A percentile compares a stretch with the other conserved stretches of the same genome.
These are phyloP conservation scores for Trachythela sp. DNA, from an alignment of 64 coral and sea anemone species.

Conservation along the genomic window DNA sequence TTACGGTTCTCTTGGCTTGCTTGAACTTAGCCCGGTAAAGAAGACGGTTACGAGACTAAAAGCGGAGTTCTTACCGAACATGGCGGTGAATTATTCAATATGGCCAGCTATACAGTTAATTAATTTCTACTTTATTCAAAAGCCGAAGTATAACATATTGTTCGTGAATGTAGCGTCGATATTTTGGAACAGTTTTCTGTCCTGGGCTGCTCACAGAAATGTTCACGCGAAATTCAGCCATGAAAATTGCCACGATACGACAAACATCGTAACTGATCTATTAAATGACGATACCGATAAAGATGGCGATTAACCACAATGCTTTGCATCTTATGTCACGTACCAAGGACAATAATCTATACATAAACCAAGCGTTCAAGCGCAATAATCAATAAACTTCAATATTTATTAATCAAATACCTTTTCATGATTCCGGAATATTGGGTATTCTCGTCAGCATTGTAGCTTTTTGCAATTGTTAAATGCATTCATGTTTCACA, in stretches of 20 bases:
- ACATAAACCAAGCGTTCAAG: too few relatives aligned
- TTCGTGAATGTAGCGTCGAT: not conserved
- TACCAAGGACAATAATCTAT: too few relatives aligned
- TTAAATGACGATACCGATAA: not conserved
- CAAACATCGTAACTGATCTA: not conserved
- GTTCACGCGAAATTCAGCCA: not conserved
- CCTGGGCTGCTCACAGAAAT: not conserved
- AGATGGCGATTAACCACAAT: too few relatives aligned
- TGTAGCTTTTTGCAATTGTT: too few relatives aligned
- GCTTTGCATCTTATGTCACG: too few relatives aligned
- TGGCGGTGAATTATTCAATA: constrained; percentile 9
- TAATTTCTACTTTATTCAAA: not conserved
- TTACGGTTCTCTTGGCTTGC: not conserved
- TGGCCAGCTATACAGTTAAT: not conserved
- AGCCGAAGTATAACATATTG: constrained; percentile 2
- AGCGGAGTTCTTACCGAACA: not conserved
- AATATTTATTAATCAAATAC: too few relatives aligned
- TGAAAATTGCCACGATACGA: not conserved
- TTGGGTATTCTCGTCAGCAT: too few relatives aligned
- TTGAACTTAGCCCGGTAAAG: not conserved
- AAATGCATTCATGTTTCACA: too few relatives aligned
- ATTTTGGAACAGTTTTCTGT: constrained; percentile 20
- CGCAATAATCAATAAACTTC: too few relatives aligned
- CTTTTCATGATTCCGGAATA: too few relatives aligned
- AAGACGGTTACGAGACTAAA: not conserved